A percentile compares a stretch with the other conserved stretches of the same genome.
Conservation (phyloP, 2,113 vertebrate genomes). For the Galemys pyrenaicus region DNA sequence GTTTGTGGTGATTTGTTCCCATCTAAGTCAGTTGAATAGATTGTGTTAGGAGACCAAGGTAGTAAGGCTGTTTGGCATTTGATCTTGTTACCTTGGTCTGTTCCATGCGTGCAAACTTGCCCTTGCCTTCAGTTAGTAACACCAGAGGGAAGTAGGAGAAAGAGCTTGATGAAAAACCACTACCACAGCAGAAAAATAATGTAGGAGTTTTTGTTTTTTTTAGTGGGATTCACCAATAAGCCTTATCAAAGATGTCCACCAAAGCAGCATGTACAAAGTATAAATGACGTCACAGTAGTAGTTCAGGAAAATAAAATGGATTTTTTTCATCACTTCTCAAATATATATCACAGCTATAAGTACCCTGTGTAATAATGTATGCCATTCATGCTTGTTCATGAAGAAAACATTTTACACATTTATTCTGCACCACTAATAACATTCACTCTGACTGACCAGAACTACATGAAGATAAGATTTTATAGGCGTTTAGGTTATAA, state of each 20-base stretch:
- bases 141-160: not conserved
- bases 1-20: conserved; percentile 39
- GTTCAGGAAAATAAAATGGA: not conserved
- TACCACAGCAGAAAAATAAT: not conserved
- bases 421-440: not conserved
- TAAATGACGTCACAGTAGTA: not conserved
- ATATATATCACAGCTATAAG: not conserved
- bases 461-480: too few relatives aligned
- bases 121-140: not conserved
- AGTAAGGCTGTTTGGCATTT: not conserved
- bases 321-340: not conserved
- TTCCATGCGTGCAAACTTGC: not conserved
- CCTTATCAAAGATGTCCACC: not conserved
- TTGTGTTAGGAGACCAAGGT: not conserved
- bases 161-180: not conserved
- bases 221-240: not conserved
- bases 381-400: not conserved
- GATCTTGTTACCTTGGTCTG: not conserved
- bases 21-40: not conserved
- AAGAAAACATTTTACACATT: not conserved
- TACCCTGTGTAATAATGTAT: not conserved
- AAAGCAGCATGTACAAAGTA: not conserved
- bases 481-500: not conserved
- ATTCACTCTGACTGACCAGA: too few relatives aligned
- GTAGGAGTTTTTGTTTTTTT: not conserved